A percentile compares a stretch with the other conserved stretches of the same genome.
Conservation (phyloP, 2,113 vertebrate genomes). For the Meriones unguiculatus region DNA sequence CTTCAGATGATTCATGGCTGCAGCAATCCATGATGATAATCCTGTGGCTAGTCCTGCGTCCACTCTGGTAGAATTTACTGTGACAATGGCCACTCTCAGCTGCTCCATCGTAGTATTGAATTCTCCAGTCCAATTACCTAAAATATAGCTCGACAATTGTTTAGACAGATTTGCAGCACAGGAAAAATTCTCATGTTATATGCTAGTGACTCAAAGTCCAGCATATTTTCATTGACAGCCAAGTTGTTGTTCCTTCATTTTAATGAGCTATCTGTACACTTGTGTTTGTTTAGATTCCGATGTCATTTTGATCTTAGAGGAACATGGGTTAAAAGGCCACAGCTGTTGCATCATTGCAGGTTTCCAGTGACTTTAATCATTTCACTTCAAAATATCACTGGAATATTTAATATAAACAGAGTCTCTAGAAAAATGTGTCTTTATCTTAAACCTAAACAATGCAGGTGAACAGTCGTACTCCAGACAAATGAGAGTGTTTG, state of each 20-base stretch:
- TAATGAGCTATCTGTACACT: not conserved
- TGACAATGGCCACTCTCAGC: too few relatives aligned
- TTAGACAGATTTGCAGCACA: too few relatives aligned
- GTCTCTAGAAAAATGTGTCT: not conserved
- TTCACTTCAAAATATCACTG: not conserved
- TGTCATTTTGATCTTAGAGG: constrained; percentile 7
- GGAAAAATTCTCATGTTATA: too few relatives aligned
- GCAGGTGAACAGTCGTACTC: not conserved
- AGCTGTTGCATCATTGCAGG: constrained; percentile 15
- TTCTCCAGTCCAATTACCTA: too few relatives aligned
- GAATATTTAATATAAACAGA: not conserved
- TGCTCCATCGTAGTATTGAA: too few relatives aligned
- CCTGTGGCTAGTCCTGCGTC: too few relatives aligned
- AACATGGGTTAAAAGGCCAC: not conserved
- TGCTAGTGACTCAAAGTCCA: too few relatives aligned
- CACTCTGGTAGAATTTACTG: too few relatives aligned
- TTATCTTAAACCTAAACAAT: not conserved
- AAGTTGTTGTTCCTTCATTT: constrained; percentile 4
- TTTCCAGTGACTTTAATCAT: not conserved
- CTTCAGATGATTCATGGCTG: too few relatives aligned
- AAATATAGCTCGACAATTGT: too few relatives aligned
- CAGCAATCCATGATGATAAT: too few relatives aligned
- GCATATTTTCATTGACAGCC: too few relatives aligned
- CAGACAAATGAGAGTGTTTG: not conserved
- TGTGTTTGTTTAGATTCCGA: not conserved